phyloP scores from a whole-genome alignment of 1,140 invertebrate genomes.

The Brachionus sp. region DNA sequence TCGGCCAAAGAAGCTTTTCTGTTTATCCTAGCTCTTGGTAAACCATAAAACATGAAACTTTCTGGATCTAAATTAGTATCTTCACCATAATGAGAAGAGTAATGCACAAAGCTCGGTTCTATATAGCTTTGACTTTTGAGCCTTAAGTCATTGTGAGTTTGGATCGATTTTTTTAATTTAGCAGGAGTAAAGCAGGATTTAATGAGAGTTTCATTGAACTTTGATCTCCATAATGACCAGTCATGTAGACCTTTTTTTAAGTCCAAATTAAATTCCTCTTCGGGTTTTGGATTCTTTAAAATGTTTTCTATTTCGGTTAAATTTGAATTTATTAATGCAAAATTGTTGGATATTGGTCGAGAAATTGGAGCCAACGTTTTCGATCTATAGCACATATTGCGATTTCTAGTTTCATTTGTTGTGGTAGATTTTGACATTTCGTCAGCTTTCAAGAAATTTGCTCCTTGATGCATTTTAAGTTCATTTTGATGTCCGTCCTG shows the following conservation, averaged over 20 bases:
- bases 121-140: slow-evolving; percentile 29
- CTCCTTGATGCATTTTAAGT: not conserved
- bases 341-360: slow-evolving; percentile 25
- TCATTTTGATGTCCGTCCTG: not conserved
- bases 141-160: slow-evolving; percentile 19
- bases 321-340: slow-evolving; percentile 18
- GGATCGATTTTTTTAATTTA: slow-evolving; percentile 30
- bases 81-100: slow-evolving; percentile 13
- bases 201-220: slow-evolving; percentile 35
- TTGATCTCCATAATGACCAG: slow-evolving; percentile 33
- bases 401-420: not conserved
- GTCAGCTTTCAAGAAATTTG: not conserved
- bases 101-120: not conserved
- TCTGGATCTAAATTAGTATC: slow-evolving; percentile 17
- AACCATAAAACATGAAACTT: slow-evolving; percentile 35
- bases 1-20: not conserved
- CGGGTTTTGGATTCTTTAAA: not conserved
- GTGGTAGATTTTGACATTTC: not conserved
- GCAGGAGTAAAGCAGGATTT: slow-evolving; percentile 19
- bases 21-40: not conserved
- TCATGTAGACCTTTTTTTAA: slow-evolving; percentile 33
- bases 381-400: not conserved
- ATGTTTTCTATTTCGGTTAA: slow-evolving; percentile 30
- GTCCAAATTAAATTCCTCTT: not conserved
- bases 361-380: slow-evolving; percentile 1